These are phyloP conservation scores for Clupea harengus DNA, from an alignment of 2,113 vertebrate species.

Conservation along the genomic window DNA sequence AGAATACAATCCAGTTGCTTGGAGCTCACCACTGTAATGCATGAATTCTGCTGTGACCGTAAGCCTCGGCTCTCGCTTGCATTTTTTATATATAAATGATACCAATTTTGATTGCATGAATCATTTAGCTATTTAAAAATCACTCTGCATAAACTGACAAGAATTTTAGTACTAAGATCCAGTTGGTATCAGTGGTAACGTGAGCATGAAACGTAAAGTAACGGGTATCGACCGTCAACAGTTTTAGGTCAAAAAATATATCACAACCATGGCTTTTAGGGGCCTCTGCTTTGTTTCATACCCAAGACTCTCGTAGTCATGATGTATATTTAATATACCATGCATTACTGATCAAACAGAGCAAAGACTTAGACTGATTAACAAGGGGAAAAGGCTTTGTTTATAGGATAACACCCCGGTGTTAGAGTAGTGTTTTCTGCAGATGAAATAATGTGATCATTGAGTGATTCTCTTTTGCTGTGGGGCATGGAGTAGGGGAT, in stretches of 20 bases:
- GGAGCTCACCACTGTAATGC: not conserved
- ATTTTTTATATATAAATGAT: not conserved
- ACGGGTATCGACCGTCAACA: too few relatives aligned
- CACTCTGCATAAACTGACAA: too few relatives aligned
- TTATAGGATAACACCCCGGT: not conserved
- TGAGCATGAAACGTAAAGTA: too few relatives aligned
- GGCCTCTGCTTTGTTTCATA: too few relatives aligned
- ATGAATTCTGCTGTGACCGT: not conserved
- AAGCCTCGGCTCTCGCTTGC: not conserved
- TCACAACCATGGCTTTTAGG: not conserved
- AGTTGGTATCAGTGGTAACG: not conserved
- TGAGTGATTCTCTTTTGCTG: not conserved
- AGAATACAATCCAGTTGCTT: not conserved
- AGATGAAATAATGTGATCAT: not conserved
- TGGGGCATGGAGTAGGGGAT: not conserved
- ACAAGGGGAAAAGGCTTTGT: not conserved
- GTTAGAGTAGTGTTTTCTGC: not conserved
- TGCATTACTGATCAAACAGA: not conserved
- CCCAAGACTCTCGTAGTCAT: too few relatives aligned
- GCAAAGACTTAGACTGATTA: not conserved
- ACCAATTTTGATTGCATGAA: too few relatives aligned
- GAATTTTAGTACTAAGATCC: not conserved
- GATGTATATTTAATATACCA: not conserved
- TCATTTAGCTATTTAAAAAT: too few relatives aligned
- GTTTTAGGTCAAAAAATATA: not conserved